phyloP scores from a whole-genome alignment of 1,140 invertebrate species.

The Asobara japonica region DNA sequence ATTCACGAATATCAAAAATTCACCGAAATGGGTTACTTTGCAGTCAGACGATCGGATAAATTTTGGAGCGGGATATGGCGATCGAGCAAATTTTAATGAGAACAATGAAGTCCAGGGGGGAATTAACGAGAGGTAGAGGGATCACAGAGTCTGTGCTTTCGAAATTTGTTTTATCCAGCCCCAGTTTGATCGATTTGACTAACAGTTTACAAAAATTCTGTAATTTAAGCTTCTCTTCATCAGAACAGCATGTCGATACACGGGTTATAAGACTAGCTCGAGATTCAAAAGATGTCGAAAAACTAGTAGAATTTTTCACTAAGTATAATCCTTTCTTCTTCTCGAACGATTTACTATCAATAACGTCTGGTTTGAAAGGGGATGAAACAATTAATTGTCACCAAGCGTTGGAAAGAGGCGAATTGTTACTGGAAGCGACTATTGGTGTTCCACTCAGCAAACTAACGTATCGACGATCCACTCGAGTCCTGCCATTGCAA shows the following conservation, averaged over 20 bases:
- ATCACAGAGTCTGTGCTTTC: constrained; percentile 51
- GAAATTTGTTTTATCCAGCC: constrained; percentile 54
- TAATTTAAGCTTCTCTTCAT: constrained; percentile 52
- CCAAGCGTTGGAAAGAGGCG: no score
- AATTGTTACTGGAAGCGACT: no score
- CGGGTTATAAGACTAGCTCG: constrained; percentile 52
- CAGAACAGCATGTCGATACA: constrained; percentile 58
- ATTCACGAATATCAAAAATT: constrained; percentile 55
- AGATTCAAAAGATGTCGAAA: constrained; percentile 55
- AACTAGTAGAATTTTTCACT: no score
- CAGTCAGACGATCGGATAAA: constrained; percentile 57
- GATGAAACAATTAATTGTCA: no score
- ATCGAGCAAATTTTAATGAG: constrained; percentile 60
- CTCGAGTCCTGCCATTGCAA: constrained; percentile 51
- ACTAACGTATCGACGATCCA: constrained; percentile 48
- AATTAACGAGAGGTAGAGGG: constrained; percentile 51
- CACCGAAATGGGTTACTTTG: constrained; percentile 49
- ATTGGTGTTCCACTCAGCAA: constrained; percentile 43
- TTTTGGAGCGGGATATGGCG: constrained; percentile 57
- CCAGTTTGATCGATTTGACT: constrained; percentile 39
- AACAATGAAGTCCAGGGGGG: constrained; percentile 53
- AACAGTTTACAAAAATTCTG: constrained; percentile 47
- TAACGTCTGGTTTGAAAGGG: no score
- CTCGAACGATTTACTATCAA: no score
- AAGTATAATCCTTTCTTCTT: no score